Evolutionary conservation across 1,140 invertebrate species (phyloP).

Genomic region (Phthorimaea operculella): DNA sequence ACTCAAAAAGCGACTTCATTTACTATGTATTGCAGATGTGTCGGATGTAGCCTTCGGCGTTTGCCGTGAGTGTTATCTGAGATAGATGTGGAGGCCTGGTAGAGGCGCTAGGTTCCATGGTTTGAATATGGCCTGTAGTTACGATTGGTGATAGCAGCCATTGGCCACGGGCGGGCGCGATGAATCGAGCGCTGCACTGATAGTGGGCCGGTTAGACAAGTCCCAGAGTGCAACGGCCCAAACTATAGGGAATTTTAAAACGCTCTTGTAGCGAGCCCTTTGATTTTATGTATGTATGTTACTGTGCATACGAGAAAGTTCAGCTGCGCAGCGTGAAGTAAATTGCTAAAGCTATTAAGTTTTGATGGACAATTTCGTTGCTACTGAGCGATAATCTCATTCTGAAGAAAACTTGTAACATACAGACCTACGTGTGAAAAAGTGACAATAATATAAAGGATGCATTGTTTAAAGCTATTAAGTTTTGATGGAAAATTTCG

Average conservation of each 20-base stretch:
- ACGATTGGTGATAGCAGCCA: conserved; percentile 51
- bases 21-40: no score
- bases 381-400: no score
- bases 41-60: neutral
- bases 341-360: no score
- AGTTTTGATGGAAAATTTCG: no score
- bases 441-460: no score
- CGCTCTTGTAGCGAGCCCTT: conserved; percentile 53
- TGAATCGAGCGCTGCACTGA: conserved; percentile 60
- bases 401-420: no score
- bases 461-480: no score
- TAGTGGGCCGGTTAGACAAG: conserved; percentile 65
- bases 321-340: no score
- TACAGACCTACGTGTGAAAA: no score
- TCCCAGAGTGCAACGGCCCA: conserved; percentile 64
- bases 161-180: conserved; percentile 46
- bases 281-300: conserved; percentile 34
- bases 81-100: neutral
- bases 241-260: conserved; percentile 63
- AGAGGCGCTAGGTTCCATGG: conserved; percentile 23
- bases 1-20: no score
- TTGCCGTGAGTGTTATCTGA: neutral
- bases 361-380: no score
- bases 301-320: no score
- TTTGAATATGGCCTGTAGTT: conserved; percentile 38